Conservation (phyloP, 2,797 vertebrate genomes). For the Myripristis jacobus region DNA sequence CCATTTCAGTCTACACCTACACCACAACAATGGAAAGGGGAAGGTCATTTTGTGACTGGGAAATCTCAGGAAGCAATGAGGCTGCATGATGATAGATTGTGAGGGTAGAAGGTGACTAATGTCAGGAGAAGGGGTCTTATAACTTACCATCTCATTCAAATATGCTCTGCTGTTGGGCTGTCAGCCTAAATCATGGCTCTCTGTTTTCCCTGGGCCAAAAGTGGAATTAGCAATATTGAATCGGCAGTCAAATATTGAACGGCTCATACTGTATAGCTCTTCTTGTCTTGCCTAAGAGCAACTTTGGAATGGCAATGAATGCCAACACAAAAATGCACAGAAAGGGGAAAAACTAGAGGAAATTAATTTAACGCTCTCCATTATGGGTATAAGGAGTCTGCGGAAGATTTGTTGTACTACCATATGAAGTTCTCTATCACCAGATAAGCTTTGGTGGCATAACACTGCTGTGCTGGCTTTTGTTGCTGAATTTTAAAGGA, state of each 20-base stretch:
- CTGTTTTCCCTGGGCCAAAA: slow-evolving; percentile 76
- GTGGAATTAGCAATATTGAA: slow-evolving; percentile 81
- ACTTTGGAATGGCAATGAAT: slow-evolving; percentile 60
- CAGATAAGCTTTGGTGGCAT: slow-evolving; percentile 38
- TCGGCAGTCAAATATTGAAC: slow-evolving; percentile 65
- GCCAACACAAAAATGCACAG: slow-evolving; percentile 8
- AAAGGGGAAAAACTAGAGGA: slow-evolving; percentile 20
- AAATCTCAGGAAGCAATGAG: slow-evolving; percentile 54
- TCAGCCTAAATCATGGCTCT: slow-evolving; percentile 71
- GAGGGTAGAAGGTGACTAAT: slow-evolving; percentile 68
- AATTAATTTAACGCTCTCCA: slow-evolving; percentile 27
- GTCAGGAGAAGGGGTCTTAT: slow-evolving; percentile 66
- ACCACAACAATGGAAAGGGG: slow-evolving; percentile 22
- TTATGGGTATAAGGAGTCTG: slow-evolving; percentile 28
- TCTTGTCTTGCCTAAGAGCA: slow-evolving; percentile 37
- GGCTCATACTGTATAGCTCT: slow-evolving; percentile 50
- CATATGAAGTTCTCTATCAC: slow-evolving; percentile 22
- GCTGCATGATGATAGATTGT: slow-evolving; percentile 59
- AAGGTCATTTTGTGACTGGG: slow-evolving; percentile 54
- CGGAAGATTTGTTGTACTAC: slow-evolving; percentile 26
- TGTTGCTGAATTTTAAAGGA: slow-evolving; percentile 35
- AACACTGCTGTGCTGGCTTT: slow-evolving; percentile 14
- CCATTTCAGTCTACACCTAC: slow-evolving; percentile 79
- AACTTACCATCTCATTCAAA: slow-evolving; percentile 75
- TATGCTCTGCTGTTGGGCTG: slow-evolving; percentile 73